phyloP scores from a whole-genome alignment of 2,797 vertebrate species.

The Chaetodon trifasciatus region DNA sequence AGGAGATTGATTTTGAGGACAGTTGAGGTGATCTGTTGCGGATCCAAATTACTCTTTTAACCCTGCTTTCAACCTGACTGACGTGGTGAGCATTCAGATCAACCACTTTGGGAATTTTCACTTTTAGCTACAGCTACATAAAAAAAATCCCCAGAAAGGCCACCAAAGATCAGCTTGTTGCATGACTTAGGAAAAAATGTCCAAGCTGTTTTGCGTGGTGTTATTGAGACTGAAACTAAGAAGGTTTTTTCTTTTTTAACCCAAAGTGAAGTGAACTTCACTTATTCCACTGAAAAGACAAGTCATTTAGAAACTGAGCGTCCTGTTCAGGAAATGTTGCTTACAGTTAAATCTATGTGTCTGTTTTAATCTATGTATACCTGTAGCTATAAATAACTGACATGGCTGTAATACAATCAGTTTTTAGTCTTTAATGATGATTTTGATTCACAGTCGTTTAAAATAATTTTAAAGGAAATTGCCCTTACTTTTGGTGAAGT shows the following conservation, averaged over 20 bases:
- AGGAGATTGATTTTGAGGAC: neutral
- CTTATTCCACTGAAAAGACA: neutral
- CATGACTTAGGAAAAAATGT: constrained; percentile 38
- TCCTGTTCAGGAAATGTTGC: neutral
- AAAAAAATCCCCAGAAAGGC: constrained; percentile 5
- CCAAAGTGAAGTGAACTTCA: neutral
- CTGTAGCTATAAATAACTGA: neutral
- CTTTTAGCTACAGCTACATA: neutral
- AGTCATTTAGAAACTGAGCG: constrained; percentile 38
- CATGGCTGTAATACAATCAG: neutral
- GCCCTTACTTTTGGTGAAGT: neutral
- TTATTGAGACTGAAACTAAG: constrained; percentile 18
- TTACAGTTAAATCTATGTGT: neutral
- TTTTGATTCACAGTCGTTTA: neutral
- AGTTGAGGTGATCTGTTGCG: neutral
- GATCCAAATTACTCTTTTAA: neutral
- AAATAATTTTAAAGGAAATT: too few relatives aligned
- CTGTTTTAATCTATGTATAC: neutral
- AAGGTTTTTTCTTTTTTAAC: neutral
- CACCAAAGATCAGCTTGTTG: constrained; percentile 5
- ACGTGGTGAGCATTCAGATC: neutral
- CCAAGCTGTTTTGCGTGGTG: neutral
- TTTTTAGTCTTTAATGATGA: neutral
- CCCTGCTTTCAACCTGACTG: constrained; percentile 1
- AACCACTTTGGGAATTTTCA: constrained; percentile 2